Evolutionary conservation across 2,888 invertebrate species (phyloP), one percentile per base, ranked within the genome.

Genomic region (Morpho achilles): DNA sequence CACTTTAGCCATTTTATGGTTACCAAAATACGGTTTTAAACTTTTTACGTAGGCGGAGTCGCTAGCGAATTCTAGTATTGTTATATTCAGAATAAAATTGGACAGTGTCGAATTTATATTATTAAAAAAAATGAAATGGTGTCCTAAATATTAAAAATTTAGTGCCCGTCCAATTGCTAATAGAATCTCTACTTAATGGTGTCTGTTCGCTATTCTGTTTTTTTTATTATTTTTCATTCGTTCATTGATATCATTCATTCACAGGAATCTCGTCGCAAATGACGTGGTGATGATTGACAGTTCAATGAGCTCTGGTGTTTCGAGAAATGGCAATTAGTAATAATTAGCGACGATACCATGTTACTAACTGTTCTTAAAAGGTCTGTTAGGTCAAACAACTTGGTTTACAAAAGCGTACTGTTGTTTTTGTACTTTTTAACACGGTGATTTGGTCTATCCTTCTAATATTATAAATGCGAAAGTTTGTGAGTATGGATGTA

Each of bases 261-360:
- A 54, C 32, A 53, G 50, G 58, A 58, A 59, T 59, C 47, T 44
- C 45, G 53, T 53, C 53, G 53, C 40, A 46, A 47, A 53, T 53
- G 59, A 59, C 59, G 50, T 42, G 53, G n/a, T 41, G 53, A 60
- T 62, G 65, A 66, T 62, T 64, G 65, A 60, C 65, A 59, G 64
- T 50, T 60, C 62, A 64, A 66, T 66, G 64, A 53, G 56, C 41
- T 44, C 9, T 47, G 53, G 53, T 9, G 46, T 47, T 53, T 47
- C 46, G 53, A 40, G 53, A 47, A 53, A 46, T 22, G 16, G 46
- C 53, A 53, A 53, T 53, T 53, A 53, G 47, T 40, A 22, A 46
- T 46, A 53, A 53, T 53, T 53, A 53, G 53, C 41, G 39, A 45
- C 8, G 41, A 47, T 46, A 53, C 45, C 22, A 32, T n/a, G 46